Conservation (phyloP, 2,888 invertebrate species). For the Bombylius major region DNA sequence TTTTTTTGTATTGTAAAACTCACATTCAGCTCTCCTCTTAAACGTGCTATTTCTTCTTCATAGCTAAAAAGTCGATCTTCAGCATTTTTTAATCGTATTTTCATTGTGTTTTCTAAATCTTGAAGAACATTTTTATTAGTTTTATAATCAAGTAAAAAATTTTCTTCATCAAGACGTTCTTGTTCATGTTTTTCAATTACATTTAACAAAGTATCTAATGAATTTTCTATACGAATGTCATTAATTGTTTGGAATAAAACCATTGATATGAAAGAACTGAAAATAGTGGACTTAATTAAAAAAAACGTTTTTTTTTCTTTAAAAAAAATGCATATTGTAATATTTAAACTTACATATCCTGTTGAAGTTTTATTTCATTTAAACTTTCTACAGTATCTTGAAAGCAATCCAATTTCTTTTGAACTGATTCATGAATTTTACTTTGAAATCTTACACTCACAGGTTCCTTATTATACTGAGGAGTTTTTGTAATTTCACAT, state of each 20-base stretch:
- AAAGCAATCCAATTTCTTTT: slow-evolving; percentile 10
- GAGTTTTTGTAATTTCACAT: neutral
- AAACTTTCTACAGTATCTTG: slow-evolving; percentile 4
- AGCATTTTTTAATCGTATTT: slow-evolving; percentile 1
- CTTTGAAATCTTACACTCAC: slow-evolving; percentile 5
- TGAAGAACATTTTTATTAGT: neutral
- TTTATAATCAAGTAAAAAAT: slow-evolving; percentile 5
- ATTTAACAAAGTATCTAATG: slow-evolving; percentile 1
- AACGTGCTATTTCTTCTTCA: too few relatives aligned
- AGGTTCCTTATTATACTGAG: neutral
- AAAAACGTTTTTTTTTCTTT: neutral
- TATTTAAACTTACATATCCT: slow-evolving; percentile 10
- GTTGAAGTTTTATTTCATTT: slow-evolving; percentile 8
- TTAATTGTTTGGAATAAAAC: slow-evolving; percentile 3
- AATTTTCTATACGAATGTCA: slow-evolving; percentile 3
- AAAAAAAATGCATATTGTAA: neutral
- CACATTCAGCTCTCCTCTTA: too few relatives aligned
- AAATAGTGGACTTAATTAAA: neutral
- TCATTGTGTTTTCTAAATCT: slow-evolving; percentile 1
- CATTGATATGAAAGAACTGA: slow-evolving; percentile 6
- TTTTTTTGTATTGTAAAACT: too few relatives aligned
- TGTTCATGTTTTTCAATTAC: too few relatives aligned
- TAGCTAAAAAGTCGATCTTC: slow-evolving; percentile 8
- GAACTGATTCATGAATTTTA: slow-evolving; percentile 10
- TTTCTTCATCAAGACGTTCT: slow-evolving; percentile 7